Percentiles rank a stretch among this genome's conserved stretches.
phyloP scores from a whole-genome alignment of 2,888 invertebrate genomes.

The Tricholauxania praeusta region DNA sequence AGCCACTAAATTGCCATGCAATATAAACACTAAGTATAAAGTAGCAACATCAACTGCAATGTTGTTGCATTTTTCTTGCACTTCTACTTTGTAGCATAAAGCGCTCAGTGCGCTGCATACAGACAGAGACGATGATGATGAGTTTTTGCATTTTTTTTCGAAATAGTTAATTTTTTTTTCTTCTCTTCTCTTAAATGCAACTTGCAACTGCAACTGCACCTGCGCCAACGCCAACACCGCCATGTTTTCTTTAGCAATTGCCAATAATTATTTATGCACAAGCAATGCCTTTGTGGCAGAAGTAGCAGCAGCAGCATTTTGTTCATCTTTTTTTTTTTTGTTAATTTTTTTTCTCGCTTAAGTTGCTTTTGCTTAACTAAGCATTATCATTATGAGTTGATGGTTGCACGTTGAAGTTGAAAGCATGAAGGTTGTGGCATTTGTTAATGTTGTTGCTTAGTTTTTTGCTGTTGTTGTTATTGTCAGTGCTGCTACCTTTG shows the following conservation, averaged over 20 bases:
- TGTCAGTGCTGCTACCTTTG: no score
- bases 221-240: constrained; percentile 28
- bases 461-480: no score
- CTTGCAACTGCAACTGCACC: constrained; percentile 39
- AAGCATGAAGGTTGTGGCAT: constrained; percentile 15
- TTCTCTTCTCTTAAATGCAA: constrained; percentile 8
- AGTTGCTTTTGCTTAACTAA: constrained; percentile 22
- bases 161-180: neutral
- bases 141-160: neutral
- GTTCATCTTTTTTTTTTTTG: neutral
- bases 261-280: constrained; percentile 43
- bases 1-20: constrained; percentile 27
- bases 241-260: constrained; percentile 37
- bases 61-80: neutral
- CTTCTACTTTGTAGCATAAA: neutral
- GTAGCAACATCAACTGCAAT: constrained; percentile 27
- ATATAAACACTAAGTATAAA: constrained; percentile 34
- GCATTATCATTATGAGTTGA: constrained; percentile 26
- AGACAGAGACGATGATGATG: constrained; percentile 26
- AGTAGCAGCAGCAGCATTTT: neutral
- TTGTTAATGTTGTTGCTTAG: no score
- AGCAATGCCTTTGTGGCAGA: neutral
- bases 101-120: neutral
- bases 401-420: neutral
- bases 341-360: neutral